These are phyloP conservation scores for Crenuchus spilurus DNA, from an alignment of 2,797 vertebrate species.

Conservation along the genomic window DNA sequence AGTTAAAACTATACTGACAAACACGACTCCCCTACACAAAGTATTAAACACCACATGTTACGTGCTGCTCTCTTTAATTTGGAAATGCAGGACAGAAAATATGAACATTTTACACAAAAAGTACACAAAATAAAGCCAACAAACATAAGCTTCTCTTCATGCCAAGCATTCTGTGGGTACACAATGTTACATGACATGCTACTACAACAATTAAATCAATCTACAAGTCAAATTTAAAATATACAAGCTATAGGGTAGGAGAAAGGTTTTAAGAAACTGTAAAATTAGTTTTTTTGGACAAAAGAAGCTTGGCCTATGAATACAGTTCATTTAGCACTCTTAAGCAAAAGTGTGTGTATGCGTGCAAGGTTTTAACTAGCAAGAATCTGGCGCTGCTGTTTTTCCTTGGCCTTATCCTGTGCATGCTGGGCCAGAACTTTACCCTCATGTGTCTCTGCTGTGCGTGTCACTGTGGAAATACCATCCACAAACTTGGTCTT, in stretches of 20 bases:
- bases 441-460: slow-evolving; percentile 74
- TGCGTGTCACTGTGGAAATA: slow-evolving; percentile 85
- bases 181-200: neutral
- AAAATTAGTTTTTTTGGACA: neutral
- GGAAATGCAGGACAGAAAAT: slow-evolving; percentile 31
- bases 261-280: no score
- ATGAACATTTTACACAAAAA: slow-evolving; percentile 16
- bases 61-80: no score
- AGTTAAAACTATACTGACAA: neutral
- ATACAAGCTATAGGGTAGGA: no score
- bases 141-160: neutral
- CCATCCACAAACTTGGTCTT: slow-evolving; percentile 95
- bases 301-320: no score
- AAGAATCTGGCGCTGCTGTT: slow-evolving; percentile 59
- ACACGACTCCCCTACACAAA: no score
- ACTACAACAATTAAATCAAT: neutral
- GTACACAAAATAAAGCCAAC: neutral
- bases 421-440: slow-evolving; percentile 53
- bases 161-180: neutral
- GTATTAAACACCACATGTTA: no score
- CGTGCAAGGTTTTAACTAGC: slow-evolving; percentile 39
- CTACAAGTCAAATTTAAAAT: neutral
- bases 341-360: slow-evolving; percentile 57
- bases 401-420: slow-evolving; percentile 73
- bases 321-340: no score